These are phyloP conservation scores for Mesochorus sp. DNA, from an alignment of 2,888 invertebrate species.

Conservation along the genomic window DNA sequence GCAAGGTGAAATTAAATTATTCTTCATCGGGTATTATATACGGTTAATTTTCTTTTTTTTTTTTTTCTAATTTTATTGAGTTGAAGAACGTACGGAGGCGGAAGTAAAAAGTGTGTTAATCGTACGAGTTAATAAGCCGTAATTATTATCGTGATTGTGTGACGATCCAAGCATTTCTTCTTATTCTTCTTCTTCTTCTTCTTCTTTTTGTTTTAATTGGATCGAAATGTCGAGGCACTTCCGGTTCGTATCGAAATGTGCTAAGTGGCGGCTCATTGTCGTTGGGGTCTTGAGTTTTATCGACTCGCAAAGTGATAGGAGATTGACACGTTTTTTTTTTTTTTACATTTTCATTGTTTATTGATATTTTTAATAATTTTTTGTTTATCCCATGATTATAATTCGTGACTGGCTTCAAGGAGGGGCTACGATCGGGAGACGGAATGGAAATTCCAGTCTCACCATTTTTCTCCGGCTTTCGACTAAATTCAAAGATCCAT, in stretches of 20 bases:
- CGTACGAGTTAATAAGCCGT: conserved; percentile 36
- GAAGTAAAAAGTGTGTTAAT: conserved; percentile 57
- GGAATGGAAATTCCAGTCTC: too few relatives aligned
- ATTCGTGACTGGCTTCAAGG: too few relatives aligned
- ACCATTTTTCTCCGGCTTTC: too few relatives aligned
- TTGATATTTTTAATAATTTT: background rate
- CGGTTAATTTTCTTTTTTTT: conserved; percentile 21
- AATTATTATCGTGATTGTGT: conserved; percentile 52
- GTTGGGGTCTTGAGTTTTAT: too few relatives aligned
- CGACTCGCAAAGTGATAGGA: conserved; percentile 35
- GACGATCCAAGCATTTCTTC: conserved; percentile 12
- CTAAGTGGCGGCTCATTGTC: conserved; percentile 28
- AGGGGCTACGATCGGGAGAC: too few relatives aligned
- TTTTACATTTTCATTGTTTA: too few relatives aligned
- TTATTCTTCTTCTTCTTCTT: conserved; percentile 24
- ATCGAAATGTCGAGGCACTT: conserved; percentile 29
- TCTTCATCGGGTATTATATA: conserved; percentile 32
- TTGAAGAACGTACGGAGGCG: conserved; percentile 37
- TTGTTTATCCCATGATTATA: background rate
- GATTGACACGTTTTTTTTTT: too few relatives aligned
- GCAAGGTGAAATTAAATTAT: conserved; percentile 32
- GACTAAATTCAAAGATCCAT: too few relatives aligned
- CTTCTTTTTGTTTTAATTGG: conserved; percentile 19
- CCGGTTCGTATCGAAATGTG: conserved; percentile 18
- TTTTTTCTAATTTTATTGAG: conserved; percentile 37